These are phyloP conservation scores for Aldrovandia affinis DNA, from an alignment of 2,797 vertebrate genomes.

Conservation along the genomic window DNA sequence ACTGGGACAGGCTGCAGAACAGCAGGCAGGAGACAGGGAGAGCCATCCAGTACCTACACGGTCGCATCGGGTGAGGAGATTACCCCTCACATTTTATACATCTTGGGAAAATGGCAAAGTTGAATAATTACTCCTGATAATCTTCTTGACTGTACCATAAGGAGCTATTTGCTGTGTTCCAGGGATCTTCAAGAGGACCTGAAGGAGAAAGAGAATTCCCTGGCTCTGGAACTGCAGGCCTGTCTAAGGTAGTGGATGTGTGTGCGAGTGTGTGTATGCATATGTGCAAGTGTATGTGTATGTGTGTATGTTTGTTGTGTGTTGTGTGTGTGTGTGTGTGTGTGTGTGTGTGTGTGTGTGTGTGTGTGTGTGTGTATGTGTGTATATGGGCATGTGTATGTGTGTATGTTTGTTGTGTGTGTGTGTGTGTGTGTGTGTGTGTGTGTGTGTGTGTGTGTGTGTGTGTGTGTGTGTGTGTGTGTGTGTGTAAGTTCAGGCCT, in stretches of 20 bases:
- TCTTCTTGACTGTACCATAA: not conserved
- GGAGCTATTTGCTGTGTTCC: not conserved
- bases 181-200: constrained; percentile 47
- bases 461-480: too few relatives aligned
- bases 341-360: too few relatives aligned
- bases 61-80: constrained; percentile 45
- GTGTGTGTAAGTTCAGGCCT: too few relatives aligned
- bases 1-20: constrained; percentile 26
- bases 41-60: constrained; percentile 41
- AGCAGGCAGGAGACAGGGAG: constrained; percentile 27
- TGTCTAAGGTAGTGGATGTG: constrained; percentile 40
- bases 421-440: too few relatives aligned
- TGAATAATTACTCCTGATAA: not conserved
- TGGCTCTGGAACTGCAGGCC: constrained; percentile 38
- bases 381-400: too few relatives aligned
- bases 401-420: too few relatives aligned
- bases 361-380: too few relatives aligned
- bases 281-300: too few relatives aligned
- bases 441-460: too few relatives aligned
- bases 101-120: not conserved
- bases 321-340: too few relatives aligned
- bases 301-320: too few relatives aligned
- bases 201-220: constrained; percentile 37
- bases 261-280: too few relatives aligned
- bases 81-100: not conserved